These are phyloP conservation scores for Hipposideros larvatus DNA, from an alignment of 2,797 vertebrate species.

Conservation along the genomic window DNA sequence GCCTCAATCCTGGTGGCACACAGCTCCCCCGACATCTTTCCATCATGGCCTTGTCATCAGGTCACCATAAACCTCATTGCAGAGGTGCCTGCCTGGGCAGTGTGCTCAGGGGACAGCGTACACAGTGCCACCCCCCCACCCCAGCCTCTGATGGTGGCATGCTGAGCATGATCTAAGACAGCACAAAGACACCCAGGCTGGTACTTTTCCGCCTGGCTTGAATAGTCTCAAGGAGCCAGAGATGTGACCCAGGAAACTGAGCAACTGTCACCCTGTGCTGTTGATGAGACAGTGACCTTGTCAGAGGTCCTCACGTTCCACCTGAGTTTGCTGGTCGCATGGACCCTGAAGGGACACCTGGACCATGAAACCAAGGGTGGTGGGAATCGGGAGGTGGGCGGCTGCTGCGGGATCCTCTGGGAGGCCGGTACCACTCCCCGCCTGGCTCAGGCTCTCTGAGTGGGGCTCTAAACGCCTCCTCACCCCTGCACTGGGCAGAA, in stretches of 20 bases:
- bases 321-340: not conserved
- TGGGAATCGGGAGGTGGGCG: not conserved
- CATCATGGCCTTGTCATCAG: too few species aligned
- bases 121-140: too few species aligned
- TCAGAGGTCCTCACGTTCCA: not conserved
- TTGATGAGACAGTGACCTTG: not conserved
- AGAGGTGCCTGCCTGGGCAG: accelerated
- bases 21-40: not conserved
- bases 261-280: not conserved
- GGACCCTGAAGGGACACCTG: not conserved
- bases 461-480: not conserved
- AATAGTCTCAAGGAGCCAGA: not conserved
- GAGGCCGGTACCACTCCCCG: accelerated
- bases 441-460: not conserved
- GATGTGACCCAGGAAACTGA: not conserved
- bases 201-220: not conserved
- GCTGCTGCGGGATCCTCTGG: not conserved
- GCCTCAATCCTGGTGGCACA: too few species aligned
- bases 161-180: not conserved
- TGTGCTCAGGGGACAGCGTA: not conserved
- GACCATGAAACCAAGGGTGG: not conserved
- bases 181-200: not conserved
- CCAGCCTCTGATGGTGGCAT: not conserved
- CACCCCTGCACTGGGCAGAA: not conserved
- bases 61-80: not conserved